A percentile compares a stretch with the other conserved stretches of the same genome.
Conservation (phyloP, 2,888 invertebrate species). For the Parnassius mnemosyne region DNA sequence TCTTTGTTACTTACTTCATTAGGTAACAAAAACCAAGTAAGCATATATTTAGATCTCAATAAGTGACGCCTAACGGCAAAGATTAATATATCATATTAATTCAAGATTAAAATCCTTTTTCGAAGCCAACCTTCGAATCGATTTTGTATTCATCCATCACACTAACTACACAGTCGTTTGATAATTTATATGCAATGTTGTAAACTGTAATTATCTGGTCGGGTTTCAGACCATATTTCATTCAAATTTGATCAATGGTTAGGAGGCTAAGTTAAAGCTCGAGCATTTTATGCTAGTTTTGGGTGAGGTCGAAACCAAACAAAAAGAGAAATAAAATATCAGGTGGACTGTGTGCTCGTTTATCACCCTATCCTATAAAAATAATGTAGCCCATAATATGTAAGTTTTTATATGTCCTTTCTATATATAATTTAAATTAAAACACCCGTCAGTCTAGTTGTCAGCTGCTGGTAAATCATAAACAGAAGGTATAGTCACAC, state of each 20-base stretch:
- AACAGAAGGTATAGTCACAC: slow-evolving; percentile 2
- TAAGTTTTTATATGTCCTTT: too few relatives aligned
- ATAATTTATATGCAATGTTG: slow-evolving; percentile 22
- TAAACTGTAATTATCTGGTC: slow-evolving; percentile 16
- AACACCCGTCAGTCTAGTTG: background rate
- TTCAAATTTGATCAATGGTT: background rate
- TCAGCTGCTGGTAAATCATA: background rate
- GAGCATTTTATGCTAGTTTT: slow-evolving; percentile 1
- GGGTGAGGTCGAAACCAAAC: background rate
- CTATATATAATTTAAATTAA: background rate
- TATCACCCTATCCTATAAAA: too few relatives aligned
- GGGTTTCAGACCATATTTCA: slow-evolving; percentile 18
- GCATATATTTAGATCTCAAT: too few relatives aligned
- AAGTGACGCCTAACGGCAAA: too few relatives aligned
- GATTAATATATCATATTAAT: too few relatives aligned
- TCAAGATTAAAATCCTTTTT: background rate
- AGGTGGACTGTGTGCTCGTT: too few relatives aligned
- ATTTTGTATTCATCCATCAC: slow-evolving; percentile 18
- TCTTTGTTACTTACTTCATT: too few relatives aligned
- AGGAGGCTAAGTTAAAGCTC: slow-evolving; percentile 9
- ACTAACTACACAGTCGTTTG: slow-evolving; percentile 3
- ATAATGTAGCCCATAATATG: too few relatives aligned
- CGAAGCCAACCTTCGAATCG: background rate
- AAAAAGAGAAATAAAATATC: background rate
- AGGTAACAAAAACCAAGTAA: too few relatives aligned